Evolutionary conservation across 1,140 invertebrate species (phyloP), one percentile per base, ranked within the genome.

Genomic region (Choristoneura fumiferana): DNA sequence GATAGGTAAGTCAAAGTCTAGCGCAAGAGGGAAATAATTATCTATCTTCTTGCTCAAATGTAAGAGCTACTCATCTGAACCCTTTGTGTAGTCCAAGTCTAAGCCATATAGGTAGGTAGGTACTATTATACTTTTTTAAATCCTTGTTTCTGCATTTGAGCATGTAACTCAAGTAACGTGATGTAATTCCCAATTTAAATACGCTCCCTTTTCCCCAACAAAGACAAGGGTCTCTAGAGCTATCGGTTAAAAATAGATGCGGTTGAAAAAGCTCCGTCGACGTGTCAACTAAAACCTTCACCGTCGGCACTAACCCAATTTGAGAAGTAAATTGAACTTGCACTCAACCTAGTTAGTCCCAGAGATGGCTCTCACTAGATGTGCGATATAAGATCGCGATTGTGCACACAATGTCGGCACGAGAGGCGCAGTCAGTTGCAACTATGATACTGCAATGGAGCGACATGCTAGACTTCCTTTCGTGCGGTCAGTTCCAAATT

Each of bases 391-490:
- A 69, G 38, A 75, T 67, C 49, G 62, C 65, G 76, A 81, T 80
- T 71, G 65, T 68, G 58, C 69, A 72, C 71, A 80, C 73, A 76
- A 78, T 71, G 63, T 45, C 58, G 5, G 35, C 34, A 37, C 15
- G 60, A 49, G 40, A 74, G 22, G 66, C 61, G 56, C 67, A 29
- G 22, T 29, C 73, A 87, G 84, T 87, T 74, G 74, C 73, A 77
- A 81, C 63, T 70, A 85, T 84, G 81, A 79, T 79, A 78, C 79
- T 84, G 78, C 76, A 84, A 79, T 83, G 82, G 78, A 78, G 76
- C 76, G 84, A 87, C 81, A 84, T 84, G 80, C 71, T 86, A 60
- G 76, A 80, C 59, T 78, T 81, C 63, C 69, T 78, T 58, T 69
- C 68, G 45, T 78, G 79, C 63, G 79, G 79, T 82, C 73, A 78